Evolutionary conservation across 2,797 vertebrate species (phyloP).

Genomic region (Catamblyrhynchus diadema): DNA sequence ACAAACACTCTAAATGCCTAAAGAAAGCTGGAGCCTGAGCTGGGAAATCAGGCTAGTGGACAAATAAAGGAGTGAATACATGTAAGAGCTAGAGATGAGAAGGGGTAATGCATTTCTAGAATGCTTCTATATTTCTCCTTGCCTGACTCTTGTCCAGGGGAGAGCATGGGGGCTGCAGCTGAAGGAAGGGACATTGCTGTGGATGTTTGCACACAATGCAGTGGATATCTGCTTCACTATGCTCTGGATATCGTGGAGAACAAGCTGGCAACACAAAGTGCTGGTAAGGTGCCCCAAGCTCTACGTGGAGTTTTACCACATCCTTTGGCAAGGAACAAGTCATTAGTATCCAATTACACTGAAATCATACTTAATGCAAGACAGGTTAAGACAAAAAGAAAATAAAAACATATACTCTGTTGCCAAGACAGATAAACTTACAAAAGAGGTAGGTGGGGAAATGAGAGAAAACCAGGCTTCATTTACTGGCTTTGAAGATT

Average conservation of each 20-base stretch:
- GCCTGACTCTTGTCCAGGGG: not conserved
- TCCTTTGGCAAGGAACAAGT: conserved; percentile 44
- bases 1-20: not conserved
- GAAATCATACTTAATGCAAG: conserved; percentile 58
- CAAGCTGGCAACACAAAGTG: not conserved
- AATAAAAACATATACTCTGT: conserved; percentile 41
- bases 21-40: not conserved
- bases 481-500: conserved; percentile 52
- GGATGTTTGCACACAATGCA: not conserved
- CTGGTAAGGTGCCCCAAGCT: conserved; percentile 12
- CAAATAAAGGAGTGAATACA: fast-evolving
- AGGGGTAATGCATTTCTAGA: not conserved
- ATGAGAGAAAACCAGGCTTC: conserved; percentile 20
- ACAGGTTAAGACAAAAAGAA: conserved; percentile 66
- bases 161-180: not conserved
- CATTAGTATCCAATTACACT: conserved; percentile 64
- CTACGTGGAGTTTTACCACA: conserved; percentile 46
- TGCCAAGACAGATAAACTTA: conserved; percentile 47
- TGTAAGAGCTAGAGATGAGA: not conserved
- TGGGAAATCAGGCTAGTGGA: not conserved
- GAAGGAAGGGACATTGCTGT: not conserved
- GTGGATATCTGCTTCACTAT: not conserved
- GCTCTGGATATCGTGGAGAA: not conserved
- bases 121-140: not conserved
- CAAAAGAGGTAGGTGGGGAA: conserved; percentile 20